Percentiles rank a stretch among this genome's conserved stretches.
Evolutionary conservation across 2,888 invertebrate genomes (phyloP).

Genomic region (Troglohyphantes excavatus): DNA sequence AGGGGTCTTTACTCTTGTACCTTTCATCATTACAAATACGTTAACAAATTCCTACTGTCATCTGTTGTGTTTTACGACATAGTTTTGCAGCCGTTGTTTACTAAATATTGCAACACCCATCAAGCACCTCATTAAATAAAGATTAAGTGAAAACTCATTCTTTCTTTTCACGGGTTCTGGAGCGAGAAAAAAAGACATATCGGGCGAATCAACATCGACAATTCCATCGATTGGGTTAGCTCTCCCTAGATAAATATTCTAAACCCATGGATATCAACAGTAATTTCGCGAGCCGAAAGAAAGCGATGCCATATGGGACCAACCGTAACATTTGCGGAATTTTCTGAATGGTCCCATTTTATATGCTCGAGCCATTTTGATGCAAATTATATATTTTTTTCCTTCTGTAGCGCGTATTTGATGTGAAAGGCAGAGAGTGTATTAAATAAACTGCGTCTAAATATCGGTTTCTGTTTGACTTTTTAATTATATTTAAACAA

Average conservation of each 20-base stretch:
- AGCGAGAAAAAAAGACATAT: neutral
- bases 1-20: neutral
- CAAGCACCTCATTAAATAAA: constrained; percentile 42
- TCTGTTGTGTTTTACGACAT: neutral
- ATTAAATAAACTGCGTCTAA: neutral
- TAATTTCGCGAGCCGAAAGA: neutral
- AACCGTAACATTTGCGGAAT: neutral
- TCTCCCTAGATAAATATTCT: constrained; percentile 10
- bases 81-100: constrained; percentile 12
- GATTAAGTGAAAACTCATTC: constrained; percentile 19
- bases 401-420: neutral
- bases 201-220: neutral
- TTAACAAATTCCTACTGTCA: neutral
- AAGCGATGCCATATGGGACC: constrained; percentile 6
- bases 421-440: neutral
- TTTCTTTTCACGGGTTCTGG: constrained; percentile 4
- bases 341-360: neutral
- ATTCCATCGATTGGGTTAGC: neutral
- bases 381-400: constrained; percentile 1
- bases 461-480: neutral
- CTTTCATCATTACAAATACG: neutral
- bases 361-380: constrained; percentile 14
- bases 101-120: constrained; percentile 14
- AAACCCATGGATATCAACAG: neutral
- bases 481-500: too few relatives aligned